Conservation (phyloP, 2,797 vertebrate species). For the Halcyon leucocephala region DNA sequence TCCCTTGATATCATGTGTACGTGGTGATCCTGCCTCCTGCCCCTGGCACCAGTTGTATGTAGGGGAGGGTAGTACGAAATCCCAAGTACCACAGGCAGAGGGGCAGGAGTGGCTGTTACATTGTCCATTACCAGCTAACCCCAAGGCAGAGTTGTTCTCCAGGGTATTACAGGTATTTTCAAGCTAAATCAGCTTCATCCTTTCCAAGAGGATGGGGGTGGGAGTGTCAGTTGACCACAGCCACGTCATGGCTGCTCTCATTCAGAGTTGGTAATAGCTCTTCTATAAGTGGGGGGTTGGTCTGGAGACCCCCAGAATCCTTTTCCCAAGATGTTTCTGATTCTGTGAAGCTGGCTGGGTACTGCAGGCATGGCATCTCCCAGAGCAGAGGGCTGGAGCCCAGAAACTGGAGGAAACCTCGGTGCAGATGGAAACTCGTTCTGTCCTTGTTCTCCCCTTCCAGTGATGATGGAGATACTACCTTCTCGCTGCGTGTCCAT, state of each 20-base stretch:
- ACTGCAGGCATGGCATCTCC: not conserved
- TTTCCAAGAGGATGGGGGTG: not conserved
- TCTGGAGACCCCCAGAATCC: not conserved
- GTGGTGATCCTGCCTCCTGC: not conserved
- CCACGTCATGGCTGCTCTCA: not conserved
- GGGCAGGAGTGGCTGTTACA: not conserved
- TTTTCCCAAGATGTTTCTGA: not conserved
- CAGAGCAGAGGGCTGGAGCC: not conserved
- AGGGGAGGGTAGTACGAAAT: not conserved
- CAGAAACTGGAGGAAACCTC: not conserved
- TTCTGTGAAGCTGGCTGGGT: not conserved
- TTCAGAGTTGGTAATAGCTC: not conserved
- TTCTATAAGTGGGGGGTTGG: not conserved
- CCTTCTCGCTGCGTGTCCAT: slow-evolving; percentile 77
- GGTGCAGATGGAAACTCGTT: not conserved
- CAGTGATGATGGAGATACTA: slow-evolving; percentile 80
- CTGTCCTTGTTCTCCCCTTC: not conserved
- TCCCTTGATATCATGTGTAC: slow-evolving; percentile 81
- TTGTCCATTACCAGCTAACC: not conserved
- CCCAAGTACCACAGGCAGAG: not conserved
- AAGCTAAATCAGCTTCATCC: not conserved
- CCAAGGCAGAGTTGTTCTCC: not conserved
- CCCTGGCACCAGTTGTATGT: not conserved
- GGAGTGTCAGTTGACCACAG: not conserved
- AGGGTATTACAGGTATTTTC: not conserved